phyloP scores from a whole-genome alignment of 2,797 vertebrate genomes.

The Sternarchorhynchus goeldii region DNA sequence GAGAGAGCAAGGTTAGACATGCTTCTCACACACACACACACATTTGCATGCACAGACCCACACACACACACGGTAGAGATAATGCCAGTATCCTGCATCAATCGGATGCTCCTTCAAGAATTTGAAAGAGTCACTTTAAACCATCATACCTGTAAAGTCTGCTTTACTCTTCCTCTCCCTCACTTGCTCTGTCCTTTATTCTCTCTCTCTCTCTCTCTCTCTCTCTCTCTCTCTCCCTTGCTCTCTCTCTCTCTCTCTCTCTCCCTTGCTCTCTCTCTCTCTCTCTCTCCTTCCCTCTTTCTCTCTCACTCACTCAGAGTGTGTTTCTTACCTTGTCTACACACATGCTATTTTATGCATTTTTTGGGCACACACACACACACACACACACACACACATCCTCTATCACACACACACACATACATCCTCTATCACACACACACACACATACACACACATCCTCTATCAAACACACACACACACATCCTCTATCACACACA shows the following conservation, averaged over 20 bases:
- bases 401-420: not conserved
- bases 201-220: no score
- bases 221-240: no score
- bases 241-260: no score
- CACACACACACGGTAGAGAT: not conserved
- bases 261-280: slow-evolving; percentile 3
- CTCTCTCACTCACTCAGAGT: no score
- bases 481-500: not conserved
- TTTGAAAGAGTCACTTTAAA: not conserved
- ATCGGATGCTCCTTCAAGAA: not conserved
- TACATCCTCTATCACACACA: not conserved
- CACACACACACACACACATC: slow-evolving; percentile 18
- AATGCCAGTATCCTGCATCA: no score
- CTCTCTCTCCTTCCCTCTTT: no score
- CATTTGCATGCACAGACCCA: not conserved
- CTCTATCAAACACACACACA: not conserved
- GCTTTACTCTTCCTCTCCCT: no score
- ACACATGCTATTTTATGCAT: no score
- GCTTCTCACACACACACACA: slow-evolving; percentile 3
- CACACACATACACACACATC: slow-evolving; percentile 27
- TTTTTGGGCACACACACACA: not conserved
- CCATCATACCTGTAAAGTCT: slow-evolving; percentile 19
- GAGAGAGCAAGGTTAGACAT: slow-evolving; percentile 25
- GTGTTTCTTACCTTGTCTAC: no score
- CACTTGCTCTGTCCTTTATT: no score